Evolutionary conservation across 1,140 invertebrate genomes (phyloP), one percentile per base, ranked within the genome.

Genomic region (Bombus sylvicola): DNA sequence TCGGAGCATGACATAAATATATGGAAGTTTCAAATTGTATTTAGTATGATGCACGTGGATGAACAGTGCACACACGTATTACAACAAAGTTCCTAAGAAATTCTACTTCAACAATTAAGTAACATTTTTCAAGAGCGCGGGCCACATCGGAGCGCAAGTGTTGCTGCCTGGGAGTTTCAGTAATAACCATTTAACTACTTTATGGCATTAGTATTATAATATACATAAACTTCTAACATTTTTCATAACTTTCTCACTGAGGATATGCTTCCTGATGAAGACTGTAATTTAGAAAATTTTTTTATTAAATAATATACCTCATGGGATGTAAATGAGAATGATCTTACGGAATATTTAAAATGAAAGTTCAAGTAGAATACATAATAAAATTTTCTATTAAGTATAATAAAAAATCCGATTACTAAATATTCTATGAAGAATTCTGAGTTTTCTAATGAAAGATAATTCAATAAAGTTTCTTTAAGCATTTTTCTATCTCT

Each of bases 151-250:
- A 34, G 43, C 31, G 31, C 73, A 75, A 75, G 22, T 53, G 73
- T 47, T 53, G 73, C 73, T 53, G 73, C 18, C 12, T 25, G 9
- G 2, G 8, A 34, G 73, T 75, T 75, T 74, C 22, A 53, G 43
- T 34, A 53, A 75, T 75, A 75, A 53, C 73, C 73, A 25, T 53
- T 53, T 75, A 75, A 53, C 73, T 34, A 75, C 22, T 75, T 75
- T 75, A 75, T 75, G 41, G 43, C 31, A 75, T 75, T 75, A 75
- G 6, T 34, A 75, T 75, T 53, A 34, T 53, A 75, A 75, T 41
- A 74, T 74, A 34, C 25, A 13, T 18, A 34, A 75, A 25, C n/a
- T 75, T 75, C 18, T 22, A 53, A 41, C 43, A 34, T 74, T 47
- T 53, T 74, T 53, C 71, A 74, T 9, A n/a, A 12, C 22, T 10